phyloP scores from a whole-genome alignment of 2,113 vertebrate genomes.

The Sinocyclocheilus maitianheensis region DNA sequence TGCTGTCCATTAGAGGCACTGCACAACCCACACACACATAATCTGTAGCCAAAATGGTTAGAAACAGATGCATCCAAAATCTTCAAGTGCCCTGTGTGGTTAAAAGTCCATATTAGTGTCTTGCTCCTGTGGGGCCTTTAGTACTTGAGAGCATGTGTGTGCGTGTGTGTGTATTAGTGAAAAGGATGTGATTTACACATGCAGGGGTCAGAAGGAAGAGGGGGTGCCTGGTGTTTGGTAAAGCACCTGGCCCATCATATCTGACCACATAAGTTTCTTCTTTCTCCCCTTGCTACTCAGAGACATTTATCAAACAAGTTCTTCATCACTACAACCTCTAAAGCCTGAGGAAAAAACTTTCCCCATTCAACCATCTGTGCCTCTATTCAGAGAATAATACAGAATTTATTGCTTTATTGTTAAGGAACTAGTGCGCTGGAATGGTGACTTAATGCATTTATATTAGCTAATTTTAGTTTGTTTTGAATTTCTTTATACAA shows the following conservation, averaged over 20 bases:
- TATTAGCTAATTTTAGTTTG: background rate
- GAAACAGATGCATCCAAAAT: constrained; percentile 11
- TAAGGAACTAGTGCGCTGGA: background rate
- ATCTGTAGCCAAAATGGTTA: constrained; percentile 1
- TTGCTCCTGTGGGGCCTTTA: constrained; percentile 19
- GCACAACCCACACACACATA: constrained; percentile 1
- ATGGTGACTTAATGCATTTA: background rate
- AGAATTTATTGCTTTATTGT: background rate
- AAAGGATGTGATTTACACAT: constrained; percentile 45
- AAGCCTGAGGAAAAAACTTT: constrained; percentile 19
- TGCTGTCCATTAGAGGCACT: constrained; percentile 44
- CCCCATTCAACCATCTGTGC: background rate
- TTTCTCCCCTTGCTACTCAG: constrained; percentile 23
- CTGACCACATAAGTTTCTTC: constrained; percentile 43
- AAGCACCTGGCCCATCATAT: constrained; percentile 35
- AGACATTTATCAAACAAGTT: constrained; percentile 32
- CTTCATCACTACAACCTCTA: constrained; percentile 18
- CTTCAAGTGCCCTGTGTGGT: constrained; percentile 7
- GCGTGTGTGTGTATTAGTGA: constrained; percentile 8
- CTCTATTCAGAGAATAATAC: background rate
- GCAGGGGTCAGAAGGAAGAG: constrained; percentile 17
- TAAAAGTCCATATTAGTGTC: constrained; percentile 14
- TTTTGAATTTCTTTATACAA: too few species aligned
- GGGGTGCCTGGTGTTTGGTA: background rate
- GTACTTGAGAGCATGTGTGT: constrained; percentile 7